Conservation (phyloP, 2,113 vertebrate species). For the Microtus montanus region DNA sequence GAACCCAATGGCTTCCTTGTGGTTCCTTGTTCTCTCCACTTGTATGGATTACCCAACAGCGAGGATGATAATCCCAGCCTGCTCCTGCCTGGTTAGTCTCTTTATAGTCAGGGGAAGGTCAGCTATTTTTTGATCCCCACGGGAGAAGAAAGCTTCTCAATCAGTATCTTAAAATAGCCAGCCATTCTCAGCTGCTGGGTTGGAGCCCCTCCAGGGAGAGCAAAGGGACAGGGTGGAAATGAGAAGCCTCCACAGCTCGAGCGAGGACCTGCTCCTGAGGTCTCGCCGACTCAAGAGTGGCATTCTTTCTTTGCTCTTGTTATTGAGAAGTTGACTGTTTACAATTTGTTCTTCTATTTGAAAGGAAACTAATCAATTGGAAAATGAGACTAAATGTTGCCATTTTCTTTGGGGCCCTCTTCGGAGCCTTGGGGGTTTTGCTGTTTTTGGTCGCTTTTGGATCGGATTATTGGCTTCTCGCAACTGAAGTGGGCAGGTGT, state of each 20-base stretch:
- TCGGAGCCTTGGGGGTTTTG: slow-evolving; percentile 92
- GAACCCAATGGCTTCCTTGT: not conserved
- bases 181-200: slow-evolving; percentile 83
- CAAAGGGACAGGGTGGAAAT: slow-evolving; percentile 69
- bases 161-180: slow-evolving; percentile 94
- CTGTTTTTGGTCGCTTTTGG: slow-evolving; percentile 95
- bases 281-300: slow-evolving; percentile 31
- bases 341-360: slow-evolving; percentile 27
- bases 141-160: slow-evolving; percentile 86
- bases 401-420: slow-evolving; percentile 95
- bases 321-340: slow-evolving; percentile 17
- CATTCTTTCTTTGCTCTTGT: slow-evolving; percentile 36
- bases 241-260: slow-evolving; percentile 67
- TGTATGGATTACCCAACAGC: slow-evolving; percentile 75
- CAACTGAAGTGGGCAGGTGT: slow-evolving; percentile 90
- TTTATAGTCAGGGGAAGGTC: slow-evolving; percentile 85
- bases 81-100: slow-evolving; percentile 43
- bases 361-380: not conserved
- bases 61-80: slow-evolving; percentile 77
- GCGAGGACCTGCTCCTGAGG: slow-evolving; percentile 55
- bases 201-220: slow-evolving; percentile 84
- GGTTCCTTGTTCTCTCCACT: slow-evolving; percentile 51
- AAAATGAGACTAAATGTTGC: slow-evolving; percentile 94
- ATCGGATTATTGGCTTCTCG: slow-evolving; percentile 98
- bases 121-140: slow-evolving; percentile 87